A percentile compares a stretch with the other conserved stretches of the same genome.
Evolutionary conservation across 2,888 invertebrate species (phyloP).

Genomic region (Taenaris catops): DNA sequence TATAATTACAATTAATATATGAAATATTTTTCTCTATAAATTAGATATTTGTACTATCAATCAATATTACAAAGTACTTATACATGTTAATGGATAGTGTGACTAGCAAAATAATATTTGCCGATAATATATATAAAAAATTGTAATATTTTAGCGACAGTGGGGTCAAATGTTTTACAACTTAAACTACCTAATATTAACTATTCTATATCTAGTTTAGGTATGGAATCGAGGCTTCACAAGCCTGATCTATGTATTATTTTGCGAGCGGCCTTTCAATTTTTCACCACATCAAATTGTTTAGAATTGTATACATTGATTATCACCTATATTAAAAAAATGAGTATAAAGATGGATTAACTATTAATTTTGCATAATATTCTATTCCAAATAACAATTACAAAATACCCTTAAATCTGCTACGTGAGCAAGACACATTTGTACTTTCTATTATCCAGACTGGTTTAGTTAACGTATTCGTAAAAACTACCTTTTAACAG

Average conservation of each 20-base stretch:
- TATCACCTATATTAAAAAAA: slow-evolving; percentile 50
- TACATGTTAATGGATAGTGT: slow-evolving; percentile 68
- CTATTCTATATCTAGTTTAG: slow-evolving; percentile 50
- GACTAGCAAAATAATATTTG: slow-evolving; percentile 78
- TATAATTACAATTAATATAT: slow-evolving; percentile 76
- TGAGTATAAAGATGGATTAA: slow-evolving; percentile 56
- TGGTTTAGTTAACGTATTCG: slow-evolving; percentile 40
- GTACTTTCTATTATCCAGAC: slow-evolving; percentile 55
- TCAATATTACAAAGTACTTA: slow-evolving; percentile 74
- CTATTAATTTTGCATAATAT: slow-evolving; percentile 32
- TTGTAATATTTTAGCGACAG: slow-evolving; percentile 62
- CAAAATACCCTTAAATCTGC: slow-evolving; percentile 57
- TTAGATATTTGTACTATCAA: slow-evolving; percentile 79
- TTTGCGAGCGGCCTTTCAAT: slow-evolving; percentile 42
- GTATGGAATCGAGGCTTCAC: slow-evolving; percentile 53
- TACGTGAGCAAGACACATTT: slow-evolving; percentile 71
- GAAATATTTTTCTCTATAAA: slow-evolving; percentile 74
- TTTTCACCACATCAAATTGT: slow-evolving; percentile 46
- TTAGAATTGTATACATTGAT: slow-evolving; percentile 36
- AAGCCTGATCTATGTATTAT: slow-evolving; percentile 39
- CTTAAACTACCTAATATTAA: slow-evolving; percentile 48
- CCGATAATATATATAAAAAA: slow-evolving; percentile 47
- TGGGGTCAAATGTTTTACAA: slow-evolving; percentile 56
- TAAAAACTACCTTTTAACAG: slow-evolving; percentile 35
- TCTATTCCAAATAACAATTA: slow-evolving; percentile 42